Conservation (phyloP, 2,888 invertebrate species). For the Belgica antarctica region DNA sequence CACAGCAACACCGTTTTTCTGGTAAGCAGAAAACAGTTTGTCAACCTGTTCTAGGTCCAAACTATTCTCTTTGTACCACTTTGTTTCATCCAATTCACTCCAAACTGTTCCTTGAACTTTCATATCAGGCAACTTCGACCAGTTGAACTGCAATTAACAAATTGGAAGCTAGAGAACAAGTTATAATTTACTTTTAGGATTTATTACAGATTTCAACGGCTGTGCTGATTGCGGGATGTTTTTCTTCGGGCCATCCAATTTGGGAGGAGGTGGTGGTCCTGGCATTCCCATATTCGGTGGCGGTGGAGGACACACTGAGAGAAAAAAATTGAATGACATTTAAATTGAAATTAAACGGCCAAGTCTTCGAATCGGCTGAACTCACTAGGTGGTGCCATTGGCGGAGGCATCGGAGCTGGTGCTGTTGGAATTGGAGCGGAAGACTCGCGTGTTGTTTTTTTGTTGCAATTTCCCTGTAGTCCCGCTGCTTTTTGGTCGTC, state of each 20-base stretch:
- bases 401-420: conserved; percentile 52
- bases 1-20: conserved; percentile 83
- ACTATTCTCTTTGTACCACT: conserved; percentile 83
- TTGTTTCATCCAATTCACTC: conserved; percentile 90
- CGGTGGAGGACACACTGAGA: conserved; percentile 55
- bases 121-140: conserved; percentile 90
- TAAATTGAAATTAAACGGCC: background rate
- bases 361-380: no score
- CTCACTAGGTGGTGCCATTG: conserved; percentile 48
- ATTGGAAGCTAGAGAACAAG: no score
- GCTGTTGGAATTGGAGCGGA: conserved; percentile 50
- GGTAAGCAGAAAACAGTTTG: conserved; percentile 90
- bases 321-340: conserved; percentile 53
- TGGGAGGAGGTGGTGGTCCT: conserved; percentile 57
- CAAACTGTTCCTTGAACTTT: conserved; percentile 92
- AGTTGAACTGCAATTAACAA: no score
- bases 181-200: no score
- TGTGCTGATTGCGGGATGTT: conserved; percentile 91
- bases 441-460: conserved; percentile 59
- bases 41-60: conserved; percentile 91
- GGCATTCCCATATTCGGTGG: conserved; percentile 45
- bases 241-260: conserved; percentile 67
- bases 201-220: conserved; percentile 92
- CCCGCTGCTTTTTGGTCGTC: conserved; percentile 84
- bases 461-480: conserved; percentile 56